A percentile compares a stretch with the other conserved stretches of the same genome.
Conservation (phyloP, 2,888 invertebrate genomes). For the Xanthorhoe spadicearia region DNA sequence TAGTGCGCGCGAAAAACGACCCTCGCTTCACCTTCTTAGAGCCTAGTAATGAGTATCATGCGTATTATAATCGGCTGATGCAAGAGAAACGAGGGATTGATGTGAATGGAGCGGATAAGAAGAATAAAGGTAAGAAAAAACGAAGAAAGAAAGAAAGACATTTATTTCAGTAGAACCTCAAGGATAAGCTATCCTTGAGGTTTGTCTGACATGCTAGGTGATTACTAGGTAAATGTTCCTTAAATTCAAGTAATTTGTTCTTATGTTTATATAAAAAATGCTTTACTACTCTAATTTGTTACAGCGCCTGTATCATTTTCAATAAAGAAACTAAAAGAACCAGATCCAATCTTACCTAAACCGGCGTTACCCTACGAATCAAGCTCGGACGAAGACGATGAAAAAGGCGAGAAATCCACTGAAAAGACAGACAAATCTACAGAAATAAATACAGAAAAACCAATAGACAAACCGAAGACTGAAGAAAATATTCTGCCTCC, state of each 20-base stretch:
- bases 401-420: constrained; percentile 32
- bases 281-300: constrained; percentile 1
- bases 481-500: constrained; percentile 44
- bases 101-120: constrained; percentile 55
- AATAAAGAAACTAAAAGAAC: constrained; percentile 92
- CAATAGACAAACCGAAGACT: constrained; percentile 25
- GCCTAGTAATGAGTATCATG: constrained; percentile 89
- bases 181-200: too few relatives aligned
- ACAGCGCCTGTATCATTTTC: constrained; percentile 92
- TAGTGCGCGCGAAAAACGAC: constrained; percentile 93
- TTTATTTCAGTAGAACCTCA: too few relatives aligned
- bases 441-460: constrained; percentile 46
- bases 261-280: neutral
- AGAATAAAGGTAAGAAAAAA: constrained; percentile 39
- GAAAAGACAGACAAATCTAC: constrained; percentile 40
- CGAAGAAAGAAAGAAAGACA: too few relatives aligned
- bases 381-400: constrained; percentile 87
- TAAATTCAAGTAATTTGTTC: too few relatives aligned
- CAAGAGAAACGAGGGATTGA: constrained; percentile 60
- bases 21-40: constrained; percentile 95
- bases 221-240: too few relatives aligned
- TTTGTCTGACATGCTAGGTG: too few relatives aligned
- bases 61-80: constrained; percentile 89
- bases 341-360: constrained; percentile 87
- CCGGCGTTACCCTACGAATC: constrained; percentile 91